Percentiles rank a stretch among this genome's conserved stretches.
Conservation (phyloP, 2,888 invertebrate genomes). For the Leucophenga maculata region DNA sequence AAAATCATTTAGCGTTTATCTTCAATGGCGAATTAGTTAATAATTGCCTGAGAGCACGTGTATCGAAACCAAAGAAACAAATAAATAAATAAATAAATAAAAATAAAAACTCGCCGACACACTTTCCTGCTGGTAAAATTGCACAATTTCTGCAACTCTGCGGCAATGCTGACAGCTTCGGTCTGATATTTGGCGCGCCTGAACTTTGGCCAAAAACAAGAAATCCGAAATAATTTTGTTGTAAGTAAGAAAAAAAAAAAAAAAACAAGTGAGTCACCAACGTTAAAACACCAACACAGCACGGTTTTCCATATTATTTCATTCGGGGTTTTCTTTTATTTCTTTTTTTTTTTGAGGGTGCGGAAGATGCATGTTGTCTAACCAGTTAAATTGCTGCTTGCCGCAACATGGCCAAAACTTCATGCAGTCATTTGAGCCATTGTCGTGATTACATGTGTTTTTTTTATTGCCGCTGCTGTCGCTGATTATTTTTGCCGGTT, state of each 20-base stretch:
- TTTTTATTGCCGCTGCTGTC: slow-evolving; percentile 1
- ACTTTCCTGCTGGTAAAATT: slow-evolving; percentile 41
- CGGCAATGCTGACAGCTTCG: neutral
- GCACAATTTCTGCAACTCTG: slow-evolving; percentile 47
- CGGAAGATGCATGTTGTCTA: slow-evolving; percentile 30
- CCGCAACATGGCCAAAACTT: slow-evolving; percentile 9
- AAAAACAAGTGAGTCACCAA: slow-evolving; percentile 30
- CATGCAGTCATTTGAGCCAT: slow-evolving; percentile 1
- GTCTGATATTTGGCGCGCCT: slow-evolving; percentile 28
- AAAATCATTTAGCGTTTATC: slow-evolving; percentile 41
- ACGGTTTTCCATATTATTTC: slow-evolving; percentile 1
- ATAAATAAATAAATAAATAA: neutral
- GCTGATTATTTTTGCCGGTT: slow-evolving; percentile 24
- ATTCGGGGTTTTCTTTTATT: slow-evolving; percentile 1
- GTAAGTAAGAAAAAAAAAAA: slow-evolving; percentile 2
- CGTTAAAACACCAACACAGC: neutral
- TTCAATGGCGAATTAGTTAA: slow-evolving; percentile 26
- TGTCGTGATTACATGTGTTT: slow-evolving; percentile 28
- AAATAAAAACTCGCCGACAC: slow-evolving; percentile 8
- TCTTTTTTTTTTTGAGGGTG: slow-evolving; percentile 27
- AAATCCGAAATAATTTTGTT: neutral
- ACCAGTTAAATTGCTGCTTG: slow-evolving; percentile 21
- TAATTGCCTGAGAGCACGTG: slow-evolving; percentile 6
- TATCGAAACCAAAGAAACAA: neutral
- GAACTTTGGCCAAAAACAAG: slow-evolving; percentile 35